phyloP scores from a whole-genome alignment of 35 echinoderm and acorn worm species.

The Heliocidaris tuberculata region DNA sequence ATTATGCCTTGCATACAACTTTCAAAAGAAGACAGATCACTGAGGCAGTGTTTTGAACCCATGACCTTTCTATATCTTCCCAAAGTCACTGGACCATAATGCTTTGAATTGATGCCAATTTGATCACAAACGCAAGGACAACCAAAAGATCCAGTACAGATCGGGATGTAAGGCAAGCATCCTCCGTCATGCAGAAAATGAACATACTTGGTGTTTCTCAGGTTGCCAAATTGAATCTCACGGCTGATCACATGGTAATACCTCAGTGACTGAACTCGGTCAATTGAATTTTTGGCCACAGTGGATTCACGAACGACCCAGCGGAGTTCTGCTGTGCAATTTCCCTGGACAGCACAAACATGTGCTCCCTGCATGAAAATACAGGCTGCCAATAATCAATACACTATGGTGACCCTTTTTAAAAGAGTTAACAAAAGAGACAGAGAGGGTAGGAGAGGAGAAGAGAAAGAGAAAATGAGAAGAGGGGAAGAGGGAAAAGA shows the following conservation, averaged over 20 bases:
- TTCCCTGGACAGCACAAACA: neutral
- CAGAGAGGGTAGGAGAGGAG: neutral
- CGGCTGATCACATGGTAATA: neutral
- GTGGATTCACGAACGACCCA: neutral
- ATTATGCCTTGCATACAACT: neutral
- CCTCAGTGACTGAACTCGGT: neutral
- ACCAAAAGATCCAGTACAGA: neutral
- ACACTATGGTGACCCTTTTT: neutral
- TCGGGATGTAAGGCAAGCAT: neutral
- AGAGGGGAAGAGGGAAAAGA: neutral
- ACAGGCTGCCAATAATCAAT: neutral
- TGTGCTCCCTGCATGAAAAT: neutral
- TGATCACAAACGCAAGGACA: neutral
- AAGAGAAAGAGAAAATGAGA: neutral
- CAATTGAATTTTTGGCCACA: neutral
- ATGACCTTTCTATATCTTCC: neutral
- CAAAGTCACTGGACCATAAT: neutral
- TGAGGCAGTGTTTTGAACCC: neutral
- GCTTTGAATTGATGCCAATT: neutral
- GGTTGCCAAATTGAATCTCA: neutral
- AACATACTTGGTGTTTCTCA: neutral
- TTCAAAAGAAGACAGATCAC: neutral
- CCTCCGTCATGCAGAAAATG: conserved; percentile 1
- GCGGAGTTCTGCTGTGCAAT: neutral
- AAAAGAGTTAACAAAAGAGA: neutral